Evolutionary conservation across 2,888 invertebrate species (phyloP).

Genomic region (Geotrupes spiniger): DNA sequence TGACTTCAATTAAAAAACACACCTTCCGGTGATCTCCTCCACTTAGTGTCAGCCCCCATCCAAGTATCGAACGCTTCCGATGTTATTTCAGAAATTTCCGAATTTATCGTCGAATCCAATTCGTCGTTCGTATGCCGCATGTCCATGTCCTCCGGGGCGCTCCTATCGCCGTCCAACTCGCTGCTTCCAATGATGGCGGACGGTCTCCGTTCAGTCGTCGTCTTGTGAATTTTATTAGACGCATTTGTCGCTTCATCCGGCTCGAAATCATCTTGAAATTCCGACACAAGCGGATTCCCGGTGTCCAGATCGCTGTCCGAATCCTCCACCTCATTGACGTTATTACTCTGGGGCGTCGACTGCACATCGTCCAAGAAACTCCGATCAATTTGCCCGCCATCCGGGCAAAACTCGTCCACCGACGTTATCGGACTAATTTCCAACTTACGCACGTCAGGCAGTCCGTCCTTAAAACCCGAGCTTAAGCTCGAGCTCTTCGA

Average conservation of each 20-base stretch:
- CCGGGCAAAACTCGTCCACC: conserved; percentile 72
- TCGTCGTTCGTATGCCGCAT: conserved; percentile 51
- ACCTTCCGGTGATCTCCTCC: conserved; percentile 72
- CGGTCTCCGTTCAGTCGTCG: conserved; percentile 36
- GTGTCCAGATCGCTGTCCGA: conserved; percentile 70
- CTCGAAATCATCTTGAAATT: conserved; percentile 81
- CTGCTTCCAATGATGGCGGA: conserved; percentile 46
- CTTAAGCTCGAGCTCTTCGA: conserved; percentile 43
- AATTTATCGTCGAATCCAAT: conserved; percentile 50
- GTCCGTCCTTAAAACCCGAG: conserved; percentile 42
- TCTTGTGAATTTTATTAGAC: conserved; percentile 33
- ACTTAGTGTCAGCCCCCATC: conserved; percentile 65
- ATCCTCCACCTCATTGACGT: conserved; percentile 48
- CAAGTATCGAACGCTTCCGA: conserved; percentile 58
- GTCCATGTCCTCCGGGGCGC: conserved; percentile 45
- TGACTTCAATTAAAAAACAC: conserved; percentile 3
- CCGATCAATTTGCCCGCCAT: conserved; percentile 72
- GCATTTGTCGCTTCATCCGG: conserved; percentile 54
- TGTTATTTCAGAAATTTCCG: conserved; percentile 50
- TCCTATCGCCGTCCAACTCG: conserved; percentile 36
- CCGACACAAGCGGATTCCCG: conserved; percentile 77
- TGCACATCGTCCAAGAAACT: conserved; percentile 71
- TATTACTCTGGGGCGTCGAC: conserved; percentile 46
- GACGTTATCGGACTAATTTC: conserved; percentile 48
- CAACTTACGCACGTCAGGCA: conserved; percentile 39